A percentile compares a stretch with the other conserved stretches of the same genome.
phyloP scores from a whole-genome alignment of 92 coral and sea anemone species.

The Bergia puertoricense region DNA sequence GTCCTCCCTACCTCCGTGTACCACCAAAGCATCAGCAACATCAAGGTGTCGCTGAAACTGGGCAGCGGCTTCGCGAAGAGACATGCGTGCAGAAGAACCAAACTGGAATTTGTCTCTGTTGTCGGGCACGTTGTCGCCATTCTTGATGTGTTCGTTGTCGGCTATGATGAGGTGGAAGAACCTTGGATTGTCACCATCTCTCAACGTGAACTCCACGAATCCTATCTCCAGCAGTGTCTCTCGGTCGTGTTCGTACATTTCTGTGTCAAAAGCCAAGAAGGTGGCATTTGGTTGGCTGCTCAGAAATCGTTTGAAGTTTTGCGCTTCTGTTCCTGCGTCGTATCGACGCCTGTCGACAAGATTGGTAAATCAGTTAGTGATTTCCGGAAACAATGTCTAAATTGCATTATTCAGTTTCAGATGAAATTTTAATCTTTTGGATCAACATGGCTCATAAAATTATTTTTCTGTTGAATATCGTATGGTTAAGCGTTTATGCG shows the following conservation, averaged over 20 bases:
- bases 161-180: slow-evolving; percentile 59
- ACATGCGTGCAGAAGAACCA: slow-evolving; percentile 62
- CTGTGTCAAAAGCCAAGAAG: slow-evolving; percentile 66
- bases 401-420: too few relatives aligned
- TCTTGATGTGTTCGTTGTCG: slow-evolving; percentile 52
- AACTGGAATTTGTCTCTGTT: slow-evolving; percentile 63
- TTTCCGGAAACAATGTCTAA: too few relatives aligned
- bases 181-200: slow-evolving; percentile 30
- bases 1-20: slow-evolving; percentile 63
- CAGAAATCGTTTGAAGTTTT: too few relatives aligned
- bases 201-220: slow-evolving; percentile 48
- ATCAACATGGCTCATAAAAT: too few relatives aligned
- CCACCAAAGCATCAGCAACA: slow-evolving; percentile 56
- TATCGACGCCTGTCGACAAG: too few relatives aligned
- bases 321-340: too few relatives aligned
- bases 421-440: too few relatives aligned
- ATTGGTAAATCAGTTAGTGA: too few relatives aligned
- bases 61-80: slow-evolving; percentile 63
- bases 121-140: slow-evolving; percentile 56
- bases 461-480: too few relatives aligned
- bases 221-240: slow-evolving; percentile 69
- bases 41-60: slow-evolving; percentile 48
- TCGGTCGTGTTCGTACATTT: slow-evolving; percentile 67
- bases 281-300: background rate
- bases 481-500: too few relatives aligned